These are phyloP conservation scores for Apoda limacodes DNA, from an alignment of 2,888 invertebrate genomes.

Conservation along the genomic window DNA sequence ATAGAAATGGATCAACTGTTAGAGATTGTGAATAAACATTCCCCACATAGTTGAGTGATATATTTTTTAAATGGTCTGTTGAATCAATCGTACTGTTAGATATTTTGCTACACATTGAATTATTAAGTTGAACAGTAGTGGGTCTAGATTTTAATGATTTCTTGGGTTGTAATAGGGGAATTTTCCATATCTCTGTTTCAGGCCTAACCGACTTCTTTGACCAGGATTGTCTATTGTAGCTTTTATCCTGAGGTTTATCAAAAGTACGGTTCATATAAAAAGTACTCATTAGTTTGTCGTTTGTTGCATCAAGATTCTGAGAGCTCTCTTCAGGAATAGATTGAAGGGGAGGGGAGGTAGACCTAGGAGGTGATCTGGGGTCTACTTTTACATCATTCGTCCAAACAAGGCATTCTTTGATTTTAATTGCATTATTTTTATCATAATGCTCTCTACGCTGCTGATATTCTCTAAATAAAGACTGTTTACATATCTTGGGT, in stretches of 20 bases:
- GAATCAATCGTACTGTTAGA: constrained; percentile 33
- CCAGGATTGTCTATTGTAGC: constrained; percentile 35
- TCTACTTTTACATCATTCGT: constrained; percentile 36
- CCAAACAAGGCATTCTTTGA: constrained; percentile 46
- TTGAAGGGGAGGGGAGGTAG: constrained; percentile 49
- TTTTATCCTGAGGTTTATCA: constrained; percentile 33
- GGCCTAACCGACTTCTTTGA: constrained; percentile 47
- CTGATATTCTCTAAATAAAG: constrained; percentile 48
- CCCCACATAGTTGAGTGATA: constrained; percentile 43
- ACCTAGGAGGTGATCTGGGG: constrained; percentile 42
- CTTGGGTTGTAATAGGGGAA: constrained; percentile 35
- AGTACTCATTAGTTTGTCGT: constrained; percentile 41
- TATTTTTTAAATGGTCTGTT: constrained; percentile 52
- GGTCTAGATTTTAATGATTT: constrained; percentile 36
- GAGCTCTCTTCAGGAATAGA: constrained; percentile 63
- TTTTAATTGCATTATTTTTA: constrained; percentile 26
- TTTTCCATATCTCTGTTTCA: constrained; percentile 50
- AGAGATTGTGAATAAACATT: constrained; percentile 59
- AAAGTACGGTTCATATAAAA: constrained; percentile 58
- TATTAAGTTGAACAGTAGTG: constrained; percentile 23
- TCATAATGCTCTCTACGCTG: constrained; percentile 32
- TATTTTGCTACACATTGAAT: constrained; percentile 30
- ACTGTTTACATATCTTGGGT: constrained; percentile 45
- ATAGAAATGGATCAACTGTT: constrained; percentile 76
- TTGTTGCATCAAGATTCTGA: constrained; percentile 41